Base-by-base conservation (phyloP, 1,140 invertebrate species). In the Tachypleus tridentatus region DNA sequence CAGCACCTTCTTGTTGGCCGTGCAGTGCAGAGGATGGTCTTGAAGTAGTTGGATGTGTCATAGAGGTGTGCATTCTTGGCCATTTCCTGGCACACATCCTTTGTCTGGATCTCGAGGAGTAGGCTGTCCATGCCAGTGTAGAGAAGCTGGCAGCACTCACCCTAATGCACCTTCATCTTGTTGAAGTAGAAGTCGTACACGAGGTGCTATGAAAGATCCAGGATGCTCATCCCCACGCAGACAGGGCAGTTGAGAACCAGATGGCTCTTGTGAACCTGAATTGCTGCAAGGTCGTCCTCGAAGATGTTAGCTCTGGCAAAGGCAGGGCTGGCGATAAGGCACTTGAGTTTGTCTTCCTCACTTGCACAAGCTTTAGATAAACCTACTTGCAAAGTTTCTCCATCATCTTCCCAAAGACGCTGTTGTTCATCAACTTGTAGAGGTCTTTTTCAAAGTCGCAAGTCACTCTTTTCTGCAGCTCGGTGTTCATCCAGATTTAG, bases 111-210 rank as follows among this genome's bases (percentile, higher is more conserved):
- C 53, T 75, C 62, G 66, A 77, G 77, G 4, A 74, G 70, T 6
- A 79, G 73, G 61, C 68, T 73, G 65, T 81, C 78, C 5, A 78
- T 80, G 69, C 81, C 79, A 9, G 73, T 77, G 60, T 74, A 77
- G n/a, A 73, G 66, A 0, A 79, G 62, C 49, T 62, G 64, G 8
- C 72, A 67, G 49, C 71, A 73, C 0, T 70, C 51, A 48, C 69
- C 69, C 71, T 74, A 77, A 64, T 73, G 70, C n/a, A n/a, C 29
- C 61, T 72, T 72, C 9, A 74, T 69, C 49, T 64, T 54, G 50
- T 73, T 71, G 53, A 74, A 75, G 58, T 76, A 71, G 59, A 77
- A 75, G 48, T 74, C 63, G 62, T 74, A 76, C 70, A 75, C 73
- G 4, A 71, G 57, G 2, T 57, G 49, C 65, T 75, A 75, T 4